phyloP scores from a whole-genome alignment of 2,797 vertebrate genomes.

The Nannoperca obscura region DNA sequence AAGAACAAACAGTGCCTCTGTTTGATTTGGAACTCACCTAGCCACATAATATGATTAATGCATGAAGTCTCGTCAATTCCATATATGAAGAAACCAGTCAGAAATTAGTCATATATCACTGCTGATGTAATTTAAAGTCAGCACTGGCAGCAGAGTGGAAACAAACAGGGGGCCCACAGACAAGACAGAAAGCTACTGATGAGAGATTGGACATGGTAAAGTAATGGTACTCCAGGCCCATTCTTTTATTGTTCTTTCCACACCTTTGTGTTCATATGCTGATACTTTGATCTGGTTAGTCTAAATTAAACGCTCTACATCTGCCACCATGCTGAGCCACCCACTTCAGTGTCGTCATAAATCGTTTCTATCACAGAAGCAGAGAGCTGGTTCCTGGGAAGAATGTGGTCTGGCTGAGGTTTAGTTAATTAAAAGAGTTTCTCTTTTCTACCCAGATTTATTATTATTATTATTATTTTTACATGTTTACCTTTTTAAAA shows the following conservation, averaged over 20 bases:
- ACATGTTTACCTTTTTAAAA: conserved; percentile 16
- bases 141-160: conserved; percentile 16
- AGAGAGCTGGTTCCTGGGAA: conserved; percentile 42
- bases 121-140: conserved; percentile 22
- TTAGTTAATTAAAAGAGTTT: conserved; percentile 18
- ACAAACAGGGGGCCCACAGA: neutral
- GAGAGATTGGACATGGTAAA: conserved; percentile 26
- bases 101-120: conserved; percentile 39
- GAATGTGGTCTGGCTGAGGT: conserved; percentile 33
- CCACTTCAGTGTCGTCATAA: conserved; percentile 63
- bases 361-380: conserved; percentile 55
- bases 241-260: conserved; percentile 50
- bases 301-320: conserved; percentile 67
- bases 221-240: conserved; percentile 12
- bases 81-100: conserved; percentile 34
- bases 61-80: conserved; percentile 11
- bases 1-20: conserved; percentile 35
- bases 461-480: neutral
- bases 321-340: conserved; percentile 73
- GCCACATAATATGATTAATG: conserved; percentile 42
- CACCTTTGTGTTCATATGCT: conserved; percentile 62
- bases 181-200: conserved; percentile 31
- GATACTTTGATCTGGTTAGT: conserved; percentile 72
- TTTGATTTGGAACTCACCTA: conserved; percentile 56
- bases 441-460: conserved; percentile 1